Conservation (phyloP, 2,113 vertebrate genomes). For the Turnix velox region DNA sequence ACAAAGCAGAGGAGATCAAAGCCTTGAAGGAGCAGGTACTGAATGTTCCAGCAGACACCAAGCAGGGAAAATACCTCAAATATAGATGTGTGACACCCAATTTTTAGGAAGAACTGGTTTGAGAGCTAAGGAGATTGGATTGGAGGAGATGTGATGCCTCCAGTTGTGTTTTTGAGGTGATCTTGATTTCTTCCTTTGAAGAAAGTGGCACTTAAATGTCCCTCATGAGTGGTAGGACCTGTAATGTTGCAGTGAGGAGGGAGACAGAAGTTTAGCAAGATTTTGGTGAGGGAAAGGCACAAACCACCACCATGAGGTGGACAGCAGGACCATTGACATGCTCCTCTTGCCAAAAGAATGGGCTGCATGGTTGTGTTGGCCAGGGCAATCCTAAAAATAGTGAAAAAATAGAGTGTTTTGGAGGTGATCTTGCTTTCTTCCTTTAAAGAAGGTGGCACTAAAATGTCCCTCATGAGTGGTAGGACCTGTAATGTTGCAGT, state of each 20-base stretch:
- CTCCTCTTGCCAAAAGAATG: not conserved
- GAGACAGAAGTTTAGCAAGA: not conserved
- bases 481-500: not conserved
- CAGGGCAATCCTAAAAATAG: not conserved
- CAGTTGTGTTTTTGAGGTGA: accelerated
- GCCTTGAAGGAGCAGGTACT: slow-evolving; percentile 75
- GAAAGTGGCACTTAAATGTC: too few relatives aligned
- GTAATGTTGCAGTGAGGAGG: not conserved
- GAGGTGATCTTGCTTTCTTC: not conserved
- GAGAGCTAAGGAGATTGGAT: not conserved
- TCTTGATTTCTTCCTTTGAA: not conserved
- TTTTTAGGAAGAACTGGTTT: accelerated
- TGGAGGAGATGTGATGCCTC: too few relatives aligned
- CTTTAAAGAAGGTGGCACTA: too few relatives aligned
- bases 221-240: not conserved
- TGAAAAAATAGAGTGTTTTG: too few relatives aligned
- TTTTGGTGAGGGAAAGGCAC: not conserved
- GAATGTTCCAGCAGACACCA: accelerated
- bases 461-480: not conserved
- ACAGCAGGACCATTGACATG: too few relatives aligned
- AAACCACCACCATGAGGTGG: accelerated
- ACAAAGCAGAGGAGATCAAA: slow-evolving; percentile 72
- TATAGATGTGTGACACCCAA: accelerated
- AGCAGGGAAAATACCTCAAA: not conserved
- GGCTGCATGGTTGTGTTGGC: not conserved